Conservation (phyloP, 2,797 vertebrate genomes). For the Notolepis coatsorum region DNA sequence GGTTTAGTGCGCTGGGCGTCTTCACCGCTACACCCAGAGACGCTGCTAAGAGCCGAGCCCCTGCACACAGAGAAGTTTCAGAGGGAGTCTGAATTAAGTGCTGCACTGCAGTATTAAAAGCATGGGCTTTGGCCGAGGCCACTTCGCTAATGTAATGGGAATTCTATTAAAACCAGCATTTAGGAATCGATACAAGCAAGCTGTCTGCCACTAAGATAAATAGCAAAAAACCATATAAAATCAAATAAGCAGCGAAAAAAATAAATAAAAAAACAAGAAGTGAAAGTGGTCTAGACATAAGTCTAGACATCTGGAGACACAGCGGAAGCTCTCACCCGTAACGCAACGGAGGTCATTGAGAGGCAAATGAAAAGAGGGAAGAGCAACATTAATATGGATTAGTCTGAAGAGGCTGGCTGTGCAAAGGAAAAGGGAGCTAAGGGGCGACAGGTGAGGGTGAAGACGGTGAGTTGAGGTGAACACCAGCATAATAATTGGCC, state of each 20-base stretch:
- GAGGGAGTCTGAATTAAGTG: conserved; percentile 39
- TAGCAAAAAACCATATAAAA: conserved; percentile 47
- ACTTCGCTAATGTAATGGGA: conserved; percentile 70
- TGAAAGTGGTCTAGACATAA: conserved; percentile 11
- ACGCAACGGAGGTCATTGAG: conserved; percentile 55
- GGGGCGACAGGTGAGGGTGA: conserved; percentile 36
- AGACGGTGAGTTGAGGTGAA: conserved; percentile 31
- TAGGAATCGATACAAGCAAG: conserved; percentile 55
- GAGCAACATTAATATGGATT: conserved; percentile 55
- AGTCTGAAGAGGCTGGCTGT: conserved; percentile 55
- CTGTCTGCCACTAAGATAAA: conserved; percentile 59
- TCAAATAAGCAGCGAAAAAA: conserved; percentile 49
- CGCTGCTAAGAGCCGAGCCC: conserved; percentile 15
- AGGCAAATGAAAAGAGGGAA: conserved; percentile 50
- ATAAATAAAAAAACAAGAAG: conserved; percentile 14
- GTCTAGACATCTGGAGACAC: background rate
- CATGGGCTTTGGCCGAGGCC: conserved; percentile 30
- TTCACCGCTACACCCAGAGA: conserved; percentile 24
- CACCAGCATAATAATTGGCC: no score
- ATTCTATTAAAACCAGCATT: conserved; percentile 46
- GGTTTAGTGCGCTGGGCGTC: conserved; percentile 21
- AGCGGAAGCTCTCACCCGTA: conserved; percentile 67
- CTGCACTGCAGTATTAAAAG: conserved; percentile 55
- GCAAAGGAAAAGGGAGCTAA: conserved; percentile 78
- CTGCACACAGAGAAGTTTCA: conserved; percentile 20